Percentiles rank a stretch among this genome's conserved stretches.
These are phyloP conservation scores for Sebastes steindachneri DNA, from an alignment of 2,797 vertebrate genomes.

Conservation along the genomic window DNA sequence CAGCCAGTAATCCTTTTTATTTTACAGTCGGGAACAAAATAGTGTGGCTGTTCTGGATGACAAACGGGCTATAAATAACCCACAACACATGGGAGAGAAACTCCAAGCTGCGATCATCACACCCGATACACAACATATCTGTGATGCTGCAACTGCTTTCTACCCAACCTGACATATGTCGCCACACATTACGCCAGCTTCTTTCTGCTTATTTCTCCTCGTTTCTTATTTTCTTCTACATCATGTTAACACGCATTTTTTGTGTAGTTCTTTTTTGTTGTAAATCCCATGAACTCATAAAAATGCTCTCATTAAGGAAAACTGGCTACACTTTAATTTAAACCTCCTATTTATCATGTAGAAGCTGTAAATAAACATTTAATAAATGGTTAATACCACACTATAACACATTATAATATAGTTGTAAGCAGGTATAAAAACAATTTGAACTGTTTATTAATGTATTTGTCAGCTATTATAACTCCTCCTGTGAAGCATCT, in stretches of 20 bases:
- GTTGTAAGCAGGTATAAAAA: neutral
- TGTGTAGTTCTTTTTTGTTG: neutral
- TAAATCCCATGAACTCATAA: neutral
- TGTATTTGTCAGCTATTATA: neutral
- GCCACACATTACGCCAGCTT: neutral
- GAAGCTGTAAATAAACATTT: neutral
- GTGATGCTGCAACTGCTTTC: slow-evolving; percentile 12
- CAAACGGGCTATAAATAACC: slow-evolving; percentile 32
- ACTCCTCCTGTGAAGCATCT: neutral
- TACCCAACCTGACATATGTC: slow-evolving; percentile 12
- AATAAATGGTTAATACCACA: neutral
- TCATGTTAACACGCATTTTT: neutral
- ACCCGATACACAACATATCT: neutral
- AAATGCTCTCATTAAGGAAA: neutral
- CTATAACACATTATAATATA: neutral
- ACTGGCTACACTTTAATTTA: neutral
- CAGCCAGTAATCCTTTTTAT: slow-evolving; percentile 11
- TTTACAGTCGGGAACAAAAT: neutral
- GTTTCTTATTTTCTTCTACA: neutral
- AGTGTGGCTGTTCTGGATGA: slow-evolving; percentile 19
- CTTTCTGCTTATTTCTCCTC: neutral
- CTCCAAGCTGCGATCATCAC: slow-evolving; percentile 25
- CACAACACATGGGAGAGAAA: slow-evolving; percentile 24
- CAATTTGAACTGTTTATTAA: neutral
- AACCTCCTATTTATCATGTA: neutral